These are phyloP conservation scores for Onychomys leucogaster DNA, from an alignment of 2,797 vertebrate genomes.

Conservation along the genomic window DNA sequence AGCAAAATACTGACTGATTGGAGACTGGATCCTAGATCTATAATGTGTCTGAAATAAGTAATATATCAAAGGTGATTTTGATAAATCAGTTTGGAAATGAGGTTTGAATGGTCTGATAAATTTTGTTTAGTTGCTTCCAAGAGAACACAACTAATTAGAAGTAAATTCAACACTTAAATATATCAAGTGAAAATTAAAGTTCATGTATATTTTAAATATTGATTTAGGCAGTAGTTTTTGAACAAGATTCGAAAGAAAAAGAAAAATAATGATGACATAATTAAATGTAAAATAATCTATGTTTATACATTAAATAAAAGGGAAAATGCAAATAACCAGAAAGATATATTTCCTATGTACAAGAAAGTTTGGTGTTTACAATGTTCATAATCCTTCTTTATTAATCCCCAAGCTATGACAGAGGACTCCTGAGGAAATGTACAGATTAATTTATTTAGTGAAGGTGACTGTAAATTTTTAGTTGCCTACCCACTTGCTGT, in stretches of 20 bases:
- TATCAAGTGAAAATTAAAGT: background rate
- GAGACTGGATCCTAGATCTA: background rate
- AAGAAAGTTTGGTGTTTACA: background rate
- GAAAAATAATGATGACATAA: background rate
- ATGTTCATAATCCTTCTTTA: background rate
- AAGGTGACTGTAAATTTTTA: background rate
- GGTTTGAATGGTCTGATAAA: background rate
- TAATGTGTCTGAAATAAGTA: background rate
- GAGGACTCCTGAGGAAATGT: background rate
- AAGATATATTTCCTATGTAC: background rate
- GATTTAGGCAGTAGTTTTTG: background rate
- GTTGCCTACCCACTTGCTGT: background rate
- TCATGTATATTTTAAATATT: background rate
- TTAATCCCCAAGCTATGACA: background rate
- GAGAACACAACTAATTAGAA: background rate
- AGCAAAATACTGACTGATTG: background rate
- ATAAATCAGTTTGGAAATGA: background rate
- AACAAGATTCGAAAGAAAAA: background rate
- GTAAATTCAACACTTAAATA: background rate
- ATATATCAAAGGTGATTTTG: background rate
- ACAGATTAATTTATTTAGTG: background rate
- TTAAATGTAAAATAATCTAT: background rate
- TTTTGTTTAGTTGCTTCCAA: background rate
- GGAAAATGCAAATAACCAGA: background rate
- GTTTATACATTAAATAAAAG: background rate